phyloP scores from a whole-genome alignment of 2,797 vertebrate genomes.

The Notoglanidium macrostoma region DNA sequence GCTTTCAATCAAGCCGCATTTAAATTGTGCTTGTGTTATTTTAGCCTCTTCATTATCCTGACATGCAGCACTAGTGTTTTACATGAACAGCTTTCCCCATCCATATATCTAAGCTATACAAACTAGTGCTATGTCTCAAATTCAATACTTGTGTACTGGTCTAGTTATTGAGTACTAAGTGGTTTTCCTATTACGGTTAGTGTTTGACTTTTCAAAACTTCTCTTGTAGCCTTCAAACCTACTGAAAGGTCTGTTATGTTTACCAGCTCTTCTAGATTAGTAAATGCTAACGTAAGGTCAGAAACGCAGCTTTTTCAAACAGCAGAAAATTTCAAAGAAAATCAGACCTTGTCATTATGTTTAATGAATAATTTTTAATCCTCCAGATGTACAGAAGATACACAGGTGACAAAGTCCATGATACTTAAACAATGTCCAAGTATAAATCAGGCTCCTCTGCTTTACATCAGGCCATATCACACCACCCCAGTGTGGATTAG shows the following conservation, averaged over 20 bases:
- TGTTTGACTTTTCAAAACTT: background rate
- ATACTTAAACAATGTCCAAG: background rate
- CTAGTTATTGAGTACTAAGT: background rate
- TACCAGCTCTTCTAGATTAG: background rate
- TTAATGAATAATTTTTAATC: conserved; percentile 1
- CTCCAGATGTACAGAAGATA: background rate
- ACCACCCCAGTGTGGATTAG: background rate
- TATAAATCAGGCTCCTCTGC: background rate
- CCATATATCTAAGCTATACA: background rate
- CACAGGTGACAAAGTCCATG: background rate
- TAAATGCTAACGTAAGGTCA: background rate
- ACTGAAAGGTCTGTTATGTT: background rate
- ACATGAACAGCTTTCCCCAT: background rate
- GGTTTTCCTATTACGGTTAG: background rate
- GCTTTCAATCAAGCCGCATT: no score
- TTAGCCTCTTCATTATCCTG: background rate
- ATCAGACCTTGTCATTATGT: background rate
- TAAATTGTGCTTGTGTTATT: background rate
- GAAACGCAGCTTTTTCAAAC: background rate
- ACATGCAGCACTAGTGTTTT: background rate
- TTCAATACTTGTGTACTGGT: background rate
- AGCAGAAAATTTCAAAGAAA: background rate
- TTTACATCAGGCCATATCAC: background rate
- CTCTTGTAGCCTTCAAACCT: background rate
- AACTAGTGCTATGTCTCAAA: background rate